A percentile compares a stretch with the other conserved stretches of the same genome.
Conservation (phyloP, 1,140 invertebrate species). For the Drosophila mojavensis region DNA sequence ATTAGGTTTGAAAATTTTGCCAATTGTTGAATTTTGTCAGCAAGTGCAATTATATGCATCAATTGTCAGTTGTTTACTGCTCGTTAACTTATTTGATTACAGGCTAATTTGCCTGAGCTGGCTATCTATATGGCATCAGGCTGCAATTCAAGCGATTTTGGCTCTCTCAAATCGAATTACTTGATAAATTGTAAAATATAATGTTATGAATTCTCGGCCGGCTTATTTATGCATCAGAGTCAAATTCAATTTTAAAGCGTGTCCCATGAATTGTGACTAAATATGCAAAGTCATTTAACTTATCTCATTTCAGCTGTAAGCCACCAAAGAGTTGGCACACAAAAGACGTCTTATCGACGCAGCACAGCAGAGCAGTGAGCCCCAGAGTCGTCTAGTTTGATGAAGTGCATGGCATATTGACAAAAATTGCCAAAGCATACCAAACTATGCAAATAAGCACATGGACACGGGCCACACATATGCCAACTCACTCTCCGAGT, state of each 20-base stretch:
- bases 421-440: conserved; percentile 58
- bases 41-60: conserved; percentile 71
- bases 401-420: conserved; percentile 77
- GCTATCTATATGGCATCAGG: conserved; percentile 6
- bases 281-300: conserved; percentile 78
- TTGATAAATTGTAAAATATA: not conserved
- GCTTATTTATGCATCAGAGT: conserved; percentile 25
- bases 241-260: conserved; percentile 49
- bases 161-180: conserved; percentile 1
- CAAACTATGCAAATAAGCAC: conserved; percentile 75
- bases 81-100: conserved; percentile 80
- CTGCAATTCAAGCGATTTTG: not conserved
- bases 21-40: conserved; percentile 59
- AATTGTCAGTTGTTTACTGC: conserved; percentile 75
- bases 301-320: conserved; percentile 60
- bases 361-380: conserved; percentile 25
- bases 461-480: conserved; percentile 51
- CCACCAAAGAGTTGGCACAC: conserved; percentile 43
- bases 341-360: conserved; percentile 62
- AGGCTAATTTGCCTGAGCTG: conserved; percentile 55
- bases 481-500: conserved; percentile 14
- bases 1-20: conserved; percentile 76
- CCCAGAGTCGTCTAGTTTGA: conserved; percentile 57
- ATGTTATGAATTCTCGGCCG: conserved; percentile 7
- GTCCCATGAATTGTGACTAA: conserved; percentile 38